These are phyloP conservation scores for Zelostemma sp. DNA, from an alignment of 1,140 invertebrate species.

Conservation along the genomic window DNA sequence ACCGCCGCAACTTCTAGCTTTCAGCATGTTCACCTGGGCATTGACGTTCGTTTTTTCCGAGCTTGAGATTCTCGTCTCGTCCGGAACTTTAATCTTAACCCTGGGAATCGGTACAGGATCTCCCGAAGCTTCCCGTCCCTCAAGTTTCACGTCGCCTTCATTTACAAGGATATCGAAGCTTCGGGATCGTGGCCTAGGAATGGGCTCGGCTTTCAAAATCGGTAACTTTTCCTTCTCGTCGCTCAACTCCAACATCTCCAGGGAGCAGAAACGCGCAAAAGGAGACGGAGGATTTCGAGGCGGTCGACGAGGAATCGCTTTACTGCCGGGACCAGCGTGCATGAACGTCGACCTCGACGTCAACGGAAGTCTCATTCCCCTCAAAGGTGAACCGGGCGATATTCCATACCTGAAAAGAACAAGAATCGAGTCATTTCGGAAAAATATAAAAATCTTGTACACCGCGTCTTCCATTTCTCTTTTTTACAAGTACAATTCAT, in stretches of 20 bases:
- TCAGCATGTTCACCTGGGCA: constrained; percentile 45
- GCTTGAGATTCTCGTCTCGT: constrained; percentile 4
- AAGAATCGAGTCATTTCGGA: background rate
- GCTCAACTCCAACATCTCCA: constrained; percentile 53
- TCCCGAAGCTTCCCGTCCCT: background rate
- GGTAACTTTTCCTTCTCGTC: constrained; percentile 41
- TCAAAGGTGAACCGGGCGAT: constrained; percentile 75
- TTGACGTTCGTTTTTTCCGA: constrained; percentile 45
- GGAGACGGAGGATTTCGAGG: constrained; percentile 53
- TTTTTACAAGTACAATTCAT: constrained; percentile 43
- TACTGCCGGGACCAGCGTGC: constrained; percentile 50
- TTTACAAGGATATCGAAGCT: constrained; percentile 78
- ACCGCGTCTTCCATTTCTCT: too few relatives aligned
- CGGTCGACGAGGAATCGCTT: constrained; percentile 50
- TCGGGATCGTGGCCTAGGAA: constrained; percentile 72
- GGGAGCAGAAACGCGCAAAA: constrained; percentile 49
- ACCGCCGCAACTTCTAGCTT: constrained; percentile 64
- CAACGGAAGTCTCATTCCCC: constrained; percentile 68
- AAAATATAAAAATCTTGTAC: too few relatives aligned
- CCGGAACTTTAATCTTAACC: background rate
- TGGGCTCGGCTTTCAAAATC: constrained; percentile 41
- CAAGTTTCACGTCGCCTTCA: constrained; percentile 48
- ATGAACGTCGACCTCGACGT: constrained; percentile 57
- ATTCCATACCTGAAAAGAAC: constrained; percentile 72
- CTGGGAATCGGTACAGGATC: background rate